Evolutionary conservation across 2,888 invertebrate species (phyloP), one percentile per base, ranked within the genome.

Genomic region (Tolmerus cingulatus): DNA sequence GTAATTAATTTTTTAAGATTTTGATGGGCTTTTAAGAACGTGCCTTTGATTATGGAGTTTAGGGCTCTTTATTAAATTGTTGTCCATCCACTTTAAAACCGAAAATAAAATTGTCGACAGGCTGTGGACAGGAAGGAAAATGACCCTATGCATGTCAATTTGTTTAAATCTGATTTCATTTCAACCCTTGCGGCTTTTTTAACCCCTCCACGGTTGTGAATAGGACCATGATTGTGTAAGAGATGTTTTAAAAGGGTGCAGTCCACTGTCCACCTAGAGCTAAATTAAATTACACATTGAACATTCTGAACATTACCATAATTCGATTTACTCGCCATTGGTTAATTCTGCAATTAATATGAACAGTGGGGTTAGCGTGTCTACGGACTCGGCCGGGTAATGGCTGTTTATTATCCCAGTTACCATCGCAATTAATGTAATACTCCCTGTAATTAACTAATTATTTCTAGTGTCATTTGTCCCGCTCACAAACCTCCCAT

Each of bases 311-410:
- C 78, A 43, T 78, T 78, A 43, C 43, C 78, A 78, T 78, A 78
- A 78, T 78, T 78, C 43, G 78, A 78, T 43, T 78, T 43, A 19
- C 19, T 37, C 40, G 43, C 78, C 43, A 23, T 37, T 78, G 78
- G 43, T 19, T 78, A 78, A 78, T 78, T 78, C 37, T 9, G 43
- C 40, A 78, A 78, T 78, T 78, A 78, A 43, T 78, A 78, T 23
- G 19, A 66, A 66, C 12, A 66, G 7, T 9, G 66, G 66, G 12
- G 66, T 27, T 19, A 27, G 27, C 66, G 66, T 66, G 66, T 66
- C 27, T 23, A 19, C 66, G 66, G 12, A 19, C 66, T 66, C 27
- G 27, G 3, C 27, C 27, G 23, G 4, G 66, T 66, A 23, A 66
- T 27, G 66, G 19, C 66, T 66, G 66, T 66, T 19, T 66, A 66